A percentile compares a stretch with the other conserved stretches of the same genome.
phyloP scores from a whole-genome alignment of 2,113 vertebrate species.

The Poeciliopsis prolifica region DNA sequence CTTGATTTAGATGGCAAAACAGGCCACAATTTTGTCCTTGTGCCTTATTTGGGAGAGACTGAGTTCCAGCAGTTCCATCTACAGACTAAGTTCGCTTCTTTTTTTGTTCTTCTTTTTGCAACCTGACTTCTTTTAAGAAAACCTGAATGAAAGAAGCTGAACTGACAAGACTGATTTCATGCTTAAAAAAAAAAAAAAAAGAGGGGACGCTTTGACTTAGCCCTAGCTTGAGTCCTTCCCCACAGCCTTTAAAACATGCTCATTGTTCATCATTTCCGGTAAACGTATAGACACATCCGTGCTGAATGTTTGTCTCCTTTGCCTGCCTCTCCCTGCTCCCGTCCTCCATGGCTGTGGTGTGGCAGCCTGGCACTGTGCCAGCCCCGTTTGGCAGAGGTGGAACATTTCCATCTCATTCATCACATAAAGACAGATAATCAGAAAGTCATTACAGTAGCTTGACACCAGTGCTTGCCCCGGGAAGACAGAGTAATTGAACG shows the following conservation, averaged over 20 bases:
- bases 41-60: constrained; percentile 31
- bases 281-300: constrained; percentile 32
- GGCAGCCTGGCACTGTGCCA: constrained; percentile 70
- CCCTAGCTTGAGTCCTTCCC: constrained; percentile 28
- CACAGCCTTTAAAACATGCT: constrained; percentile 10
- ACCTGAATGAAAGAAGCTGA: constrained; percentile 24
- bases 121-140: neutral
- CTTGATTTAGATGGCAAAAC: constrained; percentile 56
- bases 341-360: constrained; percentile 48
- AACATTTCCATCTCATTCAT: constrained; percentile 89
- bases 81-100: constrained; percentile 38
- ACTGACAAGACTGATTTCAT: neutral
- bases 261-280: constrained; percentile 7
- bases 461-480: constrained; percentile 82
- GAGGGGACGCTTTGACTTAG: constrained; percentile 24
- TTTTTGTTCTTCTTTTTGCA: constrained; percentile 2
- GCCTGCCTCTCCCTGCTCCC: constrained; percentile 28
- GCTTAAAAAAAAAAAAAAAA: too few species aligned
- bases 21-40: constrained; percentile 53
- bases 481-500: constrained; percentile 90
- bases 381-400: constrained; percentile 70
- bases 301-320: constrained; percentile 66
- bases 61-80: constrained; percentile 46
- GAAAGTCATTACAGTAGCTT: constrained; percentile 87
- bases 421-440: constrained; percentile 88